These are phyloP conservation scores for Nemotelus nigrinus DNA, from an alignment of 2,888 invertebrate species.

Conservation along the genomic window DNA sequence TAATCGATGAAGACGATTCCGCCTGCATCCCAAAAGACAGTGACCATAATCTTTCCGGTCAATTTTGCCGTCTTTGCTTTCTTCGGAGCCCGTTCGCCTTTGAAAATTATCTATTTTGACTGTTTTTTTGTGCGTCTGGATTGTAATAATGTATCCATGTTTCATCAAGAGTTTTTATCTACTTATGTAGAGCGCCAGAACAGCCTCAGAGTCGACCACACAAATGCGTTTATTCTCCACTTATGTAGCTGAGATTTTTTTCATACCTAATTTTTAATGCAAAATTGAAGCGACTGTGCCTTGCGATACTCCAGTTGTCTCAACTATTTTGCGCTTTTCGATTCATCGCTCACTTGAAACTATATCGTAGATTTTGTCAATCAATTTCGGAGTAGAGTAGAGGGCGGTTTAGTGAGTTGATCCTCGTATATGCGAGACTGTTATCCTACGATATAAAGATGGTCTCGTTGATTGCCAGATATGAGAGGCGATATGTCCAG, in stretches of 20 bases:
- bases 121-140: constrained; percentile 9
- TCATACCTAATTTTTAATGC: neutral
- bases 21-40: constrained; percentile 1
- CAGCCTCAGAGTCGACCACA: constrained; percentile 7
- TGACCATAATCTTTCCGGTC: neutral
- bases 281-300: constrained; percentile 8
- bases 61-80: neutral
- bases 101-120: neutral
- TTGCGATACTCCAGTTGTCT: neutral
- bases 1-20: neutral
- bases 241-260: neutral
- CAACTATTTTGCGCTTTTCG: constrained; percentile 3
- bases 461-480: too few relatives aligned
- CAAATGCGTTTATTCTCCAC: constrained; percentile 16
- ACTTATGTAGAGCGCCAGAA: neutral
- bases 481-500: too few relatives aligned
- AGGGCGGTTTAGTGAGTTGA: neutral
- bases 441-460: too few relatives aligned
- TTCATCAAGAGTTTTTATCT: neutral
- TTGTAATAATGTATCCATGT: constrained; percentile 1
- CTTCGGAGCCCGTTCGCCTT: constrained; percentile 10
- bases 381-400: neutral
- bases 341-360: constrained; percentile 6
- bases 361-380: constrained; percentile 12
- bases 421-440: too few relatives aligned